Base-by-base conservation (phyloP, 1,140 invertebrate species). In the Papilio machaon region DNA sequence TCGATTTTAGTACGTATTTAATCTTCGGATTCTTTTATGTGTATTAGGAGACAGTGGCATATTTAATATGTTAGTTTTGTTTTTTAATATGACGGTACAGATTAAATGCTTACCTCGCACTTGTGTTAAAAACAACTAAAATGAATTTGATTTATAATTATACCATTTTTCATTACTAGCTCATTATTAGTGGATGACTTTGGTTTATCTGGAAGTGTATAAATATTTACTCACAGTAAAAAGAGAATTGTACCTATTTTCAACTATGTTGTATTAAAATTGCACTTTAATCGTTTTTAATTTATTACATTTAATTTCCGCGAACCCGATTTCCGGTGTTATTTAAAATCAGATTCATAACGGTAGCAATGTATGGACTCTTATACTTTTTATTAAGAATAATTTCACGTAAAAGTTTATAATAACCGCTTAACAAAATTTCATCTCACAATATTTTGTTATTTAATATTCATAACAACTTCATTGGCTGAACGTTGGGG, bases 401-500 rank as follows among this genome's bases (percentile, higher is more conserved):
- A 64, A 19, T 23, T 17, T 54, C 11, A 67, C 23, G 23, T 11
- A 10, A 70, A 70, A 70, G 64, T 70, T 70, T 13, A 35, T 13
- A 70, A 38, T 70, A 70, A 70, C 64, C 30, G 13, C 64, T 67
- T 67, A 15, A 70, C 60, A 67, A 1, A 15, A 35, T 0, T 35
- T 74, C 73, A 9, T 23, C 6, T 38, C 46, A 23, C 2, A 38
- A 43, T 38, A 38, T 43, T 73, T 73, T 73, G 10, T 23, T 67
- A 43, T 19, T 76, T 76, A 49, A 52, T 49, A 76, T 76, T 76
- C 49, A 78, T 43, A 60, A 79, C 30, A 46, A 79, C 77, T 64
- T 79, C 35, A 79, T 79, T 64, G 77, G 30, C 77, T 35, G 77
- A 46, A 64, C 54, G 77, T 79, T 64, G 77, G 77, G 43, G 77